A percentile compares a stretch with the other conserved stretches of the same genome.
These are phyloP conservation scores for Vanessa cardui DNA, from an alignment of 2,888 invertebrate genomes.

Conservation along the genomic window DNA sequence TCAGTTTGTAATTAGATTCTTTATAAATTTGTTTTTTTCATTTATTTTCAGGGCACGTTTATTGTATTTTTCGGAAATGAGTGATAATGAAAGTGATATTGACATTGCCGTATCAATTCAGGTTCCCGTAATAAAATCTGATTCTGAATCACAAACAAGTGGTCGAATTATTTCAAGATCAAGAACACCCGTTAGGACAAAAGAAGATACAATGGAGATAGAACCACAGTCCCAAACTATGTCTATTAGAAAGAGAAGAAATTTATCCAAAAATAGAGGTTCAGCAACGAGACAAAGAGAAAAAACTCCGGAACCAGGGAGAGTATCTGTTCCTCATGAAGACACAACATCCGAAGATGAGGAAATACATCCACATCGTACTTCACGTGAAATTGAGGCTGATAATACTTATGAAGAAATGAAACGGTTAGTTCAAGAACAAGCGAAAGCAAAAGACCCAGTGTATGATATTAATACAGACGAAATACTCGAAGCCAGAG, in stretches of 20 bases:
- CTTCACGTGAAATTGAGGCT: conserved; percentile 75
- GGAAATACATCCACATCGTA: conserved; percentile 58
- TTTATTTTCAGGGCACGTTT: conserved; percentile 55
- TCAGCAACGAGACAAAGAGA: conserved; percentile 75
- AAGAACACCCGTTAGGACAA: conserved; percentile 54
- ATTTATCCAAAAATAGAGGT: conserved; percentile 82
- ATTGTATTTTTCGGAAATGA: conserved; percentile 56
- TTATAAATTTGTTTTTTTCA: conserved; percentile 46
- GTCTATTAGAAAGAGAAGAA: conserved; percentile 84
- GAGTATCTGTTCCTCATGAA: conserved; percentile 78
- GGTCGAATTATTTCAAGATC: conserved; percentile 56
- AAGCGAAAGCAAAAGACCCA: conserved; percentile 70
- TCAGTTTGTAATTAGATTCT: conserved; percentile 21
- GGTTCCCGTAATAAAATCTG: conserved; percentile 63
- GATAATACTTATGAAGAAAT: conserved; percentile 78
- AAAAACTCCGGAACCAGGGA: conserved; percentile 77
- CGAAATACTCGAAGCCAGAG: conserved; percentile 74
- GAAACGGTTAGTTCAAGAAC: conserved; percentile 71
- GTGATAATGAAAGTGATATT: conserved; percentile 54
- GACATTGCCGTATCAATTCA: conserved; percentile 52
- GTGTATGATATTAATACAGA: conserved; percentile 75
- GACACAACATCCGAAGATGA: conserved; percentile 85
- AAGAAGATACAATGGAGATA: conserved; percentile 60
- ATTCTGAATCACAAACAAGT: conserved; percentile 65
- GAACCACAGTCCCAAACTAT: conserved; percentile 58